Evolutionary conservation across 35 echinoderm and acorn worm genomes (phyloP), one percentile per base, ranked within the genome.

Genomic region (Lytechinus variegatus): DNA sequence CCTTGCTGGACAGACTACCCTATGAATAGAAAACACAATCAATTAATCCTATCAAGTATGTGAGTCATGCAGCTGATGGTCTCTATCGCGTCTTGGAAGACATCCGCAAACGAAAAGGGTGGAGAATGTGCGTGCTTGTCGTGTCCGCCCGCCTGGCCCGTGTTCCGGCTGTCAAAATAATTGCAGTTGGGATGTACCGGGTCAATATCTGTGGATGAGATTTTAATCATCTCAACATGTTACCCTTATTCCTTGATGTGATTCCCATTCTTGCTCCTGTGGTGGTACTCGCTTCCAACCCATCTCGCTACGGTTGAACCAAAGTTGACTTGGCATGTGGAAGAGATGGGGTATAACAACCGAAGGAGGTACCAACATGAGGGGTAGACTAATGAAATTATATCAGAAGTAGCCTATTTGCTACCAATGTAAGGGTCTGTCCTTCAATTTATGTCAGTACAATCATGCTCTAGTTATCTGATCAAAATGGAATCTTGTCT

Each of bases 151-250:
- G 33, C 33, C 66, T 2, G 66, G 33, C 33, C 66, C 19, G 66
- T 79, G 66, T 79, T 79, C 66, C 66, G 66, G 19, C 66, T 79
- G 66, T 79, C 66, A 79, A 79, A 79, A 79, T 79, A 79, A 79
- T 79, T 79, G 66, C 66, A 7, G 66, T 27, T 7, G 14, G 66
- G 66, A 79, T 79, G 66, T 79, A 79, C 66, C 66, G 66, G 66
- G 66, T 79, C 66, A 79, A 79, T 79, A 79, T 79, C 66, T 79
- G 16, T 79, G 66, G 66, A 79, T 79, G 66, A 79, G 66, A 79
- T 79, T 79, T 79, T 79, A 79, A 79, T 79, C 66, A 79, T 79
- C 66, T 79, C 66, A 79, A 79, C 66, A 79, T 79, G 66, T 79
- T 79, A 27, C 66, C 66, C 66, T 79, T 79, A 79, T 79, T 79